Evolutionary conservation across 1,140 invertebrate species (phyloP).

Genomic region (Lepidurus couesii): DNA sequence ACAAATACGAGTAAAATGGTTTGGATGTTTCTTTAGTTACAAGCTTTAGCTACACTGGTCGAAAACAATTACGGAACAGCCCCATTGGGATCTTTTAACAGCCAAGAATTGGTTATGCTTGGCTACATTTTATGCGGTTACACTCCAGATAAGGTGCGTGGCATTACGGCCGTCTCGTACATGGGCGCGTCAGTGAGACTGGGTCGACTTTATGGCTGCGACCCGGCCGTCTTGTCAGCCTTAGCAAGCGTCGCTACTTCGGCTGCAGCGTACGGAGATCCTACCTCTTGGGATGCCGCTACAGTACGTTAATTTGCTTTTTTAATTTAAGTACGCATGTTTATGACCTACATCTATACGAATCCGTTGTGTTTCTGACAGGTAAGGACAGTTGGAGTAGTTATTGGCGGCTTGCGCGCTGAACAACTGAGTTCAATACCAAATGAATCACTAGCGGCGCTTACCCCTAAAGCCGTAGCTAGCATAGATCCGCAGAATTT

Average conservation of each 20-base stretch:
- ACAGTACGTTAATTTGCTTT: conserved; percentile 15
- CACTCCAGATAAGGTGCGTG: neutral
- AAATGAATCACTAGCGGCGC: neutral
- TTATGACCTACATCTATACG: too few relatives aligned
- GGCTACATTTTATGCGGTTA: conserved; percentile 11
- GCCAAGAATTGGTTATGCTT: conserved; percentile 1
- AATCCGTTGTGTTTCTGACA: neutral
- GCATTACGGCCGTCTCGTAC: conserved; percentile 4
- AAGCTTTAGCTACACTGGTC: neutral
- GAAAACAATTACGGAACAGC: neutral
- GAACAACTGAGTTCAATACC: conserved; percentile 26
- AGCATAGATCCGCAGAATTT: conserved; percentile 29
- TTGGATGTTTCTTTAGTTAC: neutral
- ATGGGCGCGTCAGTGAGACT: neutral
- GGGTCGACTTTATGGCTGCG: conserved; percentile 23
- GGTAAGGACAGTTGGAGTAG: conserved; percentile 28
- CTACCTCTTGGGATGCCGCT: conserved; percentile 25
- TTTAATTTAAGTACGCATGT: neutral
- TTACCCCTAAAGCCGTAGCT: conserved; percentile 25
- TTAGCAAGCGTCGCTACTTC: conserved; percentile 12
- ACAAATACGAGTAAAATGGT: too few relatives aligned
- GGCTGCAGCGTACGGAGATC: neutral
- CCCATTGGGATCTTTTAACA: neutral
- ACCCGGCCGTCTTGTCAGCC: neutral
- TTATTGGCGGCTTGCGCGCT: conserved; percentile 30